Evolutionary conservation across 35 echinoderm and acorn worm species (phyloP).

Genomic region (Ophiothrix spiculata): DNA sequence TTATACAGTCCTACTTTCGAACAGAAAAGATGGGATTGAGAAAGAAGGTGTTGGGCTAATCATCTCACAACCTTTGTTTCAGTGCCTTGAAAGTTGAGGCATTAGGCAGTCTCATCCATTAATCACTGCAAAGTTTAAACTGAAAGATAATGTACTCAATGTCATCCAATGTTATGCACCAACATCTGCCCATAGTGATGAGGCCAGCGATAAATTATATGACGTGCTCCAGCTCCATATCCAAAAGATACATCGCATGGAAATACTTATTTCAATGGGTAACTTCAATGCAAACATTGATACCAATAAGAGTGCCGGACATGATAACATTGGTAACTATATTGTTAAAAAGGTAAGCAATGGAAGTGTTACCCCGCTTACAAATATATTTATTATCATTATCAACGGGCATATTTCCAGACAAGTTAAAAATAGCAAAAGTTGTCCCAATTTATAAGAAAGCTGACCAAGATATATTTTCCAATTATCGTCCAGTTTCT

Average conservation of each 20-base stretch:
- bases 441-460: no score
- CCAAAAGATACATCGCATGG: no score
- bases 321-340: no score
- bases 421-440: no score
- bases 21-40: constrained; percentile 17
- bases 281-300: constrained; percentile 15
- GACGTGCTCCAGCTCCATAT: background rate
- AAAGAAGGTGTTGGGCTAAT: constrained; percentile 23
- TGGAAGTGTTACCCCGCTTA: no score
- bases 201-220: no score
- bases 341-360: no score
- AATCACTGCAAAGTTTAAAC: background rate
- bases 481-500: no score
- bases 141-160: background rate
- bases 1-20: constrained; percentile 19
- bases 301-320: no score
- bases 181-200: background rate
- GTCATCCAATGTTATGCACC: background rate
- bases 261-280: background rate
- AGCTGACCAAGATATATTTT: no score
- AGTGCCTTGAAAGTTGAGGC: background rate
- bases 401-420: no score
- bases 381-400: no score
- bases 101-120: background rate
- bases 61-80: constrained; percentile 5